Evolutionary conservation across 1,140 invertebrate species (phyloP).

Genomic region (Oreohelix idahoensis): DNA sequence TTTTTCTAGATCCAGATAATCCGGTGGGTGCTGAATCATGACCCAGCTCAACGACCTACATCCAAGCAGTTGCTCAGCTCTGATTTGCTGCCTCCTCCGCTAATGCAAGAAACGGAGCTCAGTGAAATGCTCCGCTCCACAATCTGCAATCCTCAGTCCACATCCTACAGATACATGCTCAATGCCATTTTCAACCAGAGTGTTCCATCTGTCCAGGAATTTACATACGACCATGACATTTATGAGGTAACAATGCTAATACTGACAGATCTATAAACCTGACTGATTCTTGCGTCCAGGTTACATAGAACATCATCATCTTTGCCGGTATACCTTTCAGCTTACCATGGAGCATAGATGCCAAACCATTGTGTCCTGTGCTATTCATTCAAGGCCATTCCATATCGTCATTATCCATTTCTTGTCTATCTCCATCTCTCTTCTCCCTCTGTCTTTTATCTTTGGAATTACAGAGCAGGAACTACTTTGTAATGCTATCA

Average conservation of each 20-base stretch:
- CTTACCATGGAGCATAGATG: too few species aligned
- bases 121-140: slow-evolving; percentile 84
- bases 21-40: slow-evolving; percentile 88
- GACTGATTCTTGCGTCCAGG: too few species aligned
- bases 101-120: slow-evolving; percentile 85
- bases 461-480: too few species aligned
- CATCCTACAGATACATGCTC: slow-evolving; percentile 85
- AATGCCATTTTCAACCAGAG: slow-evolving; percentile 78
- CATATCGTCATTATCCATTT: too few species aligned
- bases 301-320: too few species aligned
- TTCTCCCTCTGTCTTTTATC: too few species aligned
- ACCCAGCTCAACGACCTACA: slow-evolving; percentile 86
- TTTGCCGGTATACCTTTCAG: too few species aligned
- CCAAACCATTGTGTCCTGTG: too few species aligned
- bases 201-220: slow-evolving; percentile 80
- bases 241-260: slow-evolving; percentile 61
- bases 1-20: slow-evolving; percentile 70
- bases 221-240: slow-evolving; percentile 83
- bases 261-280: too few species aligned
- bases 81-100: slow-evolving; percentile 83
- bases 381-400: too few species aligned
- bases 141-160: slow-evolving; percentile 84
- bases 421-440: too few species aligned
- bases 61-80: slow-evolving; percentile 87
- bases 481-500: too few species aligned